Evolutionary conservation across 35 echinoderm and acorn worm species (phyloP).

Genomic region (Heliocidaris erythrogramma): DNA sequence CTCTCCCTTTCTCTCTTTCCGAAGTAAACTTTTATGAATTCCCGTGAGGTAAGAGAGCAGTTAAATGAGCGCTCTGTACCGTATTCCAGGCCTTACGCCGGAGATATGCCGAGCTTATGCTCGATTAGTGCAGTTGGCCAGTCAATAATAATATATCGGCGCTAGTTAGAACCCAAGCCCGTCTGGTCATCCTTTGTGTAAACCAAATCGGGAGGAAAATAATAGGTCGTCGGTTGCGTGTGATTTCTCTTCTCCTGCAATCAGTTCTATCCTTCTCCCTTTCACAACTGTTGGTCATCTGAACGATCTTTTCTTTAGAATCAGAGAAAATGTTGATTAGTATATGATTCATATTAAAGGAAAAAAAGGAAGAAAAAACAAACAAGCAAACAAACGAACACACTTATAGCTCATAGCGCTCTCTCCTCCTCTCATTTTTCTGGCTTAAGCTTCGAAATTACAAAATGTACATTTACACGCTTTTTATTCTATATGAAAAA

Average conservation of each 20-base stretch:
- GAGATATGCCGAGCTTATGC: conserved; percentile 33
- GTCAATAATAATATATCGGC: not conserved
- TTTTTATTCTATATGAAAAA: no score
- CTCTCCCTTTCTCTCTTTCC: not conserved
- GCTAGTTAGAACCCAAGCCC: not conserved
- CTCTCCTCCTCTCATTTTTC: not conserved
- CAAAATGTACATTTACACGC: no score
- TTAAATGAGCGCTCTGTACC: not conserved
- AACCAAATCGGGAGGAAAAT: not conserved
- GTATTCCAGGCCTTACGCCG: not conserved
- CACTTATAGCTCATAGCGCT: not conserved
- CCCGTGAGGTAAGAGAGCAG: not conserved
- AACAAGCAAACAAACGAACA: no score
- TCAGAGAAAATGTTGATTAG: not conserved
- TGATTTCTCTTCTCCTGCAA: not conserved
- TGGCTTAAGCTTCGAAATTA: no score
- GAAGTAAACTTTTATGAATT: conserved; percentile 48
- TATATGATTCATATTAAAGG: not conserved
- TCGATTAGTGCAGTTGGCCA: conserved; percentile 28
- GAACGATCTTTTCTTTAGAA: not conserved
- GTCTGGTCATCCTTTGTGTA: conserved; percentile 36
- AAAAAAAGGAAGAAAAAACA: no score
- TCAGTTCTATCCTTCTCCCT: not conserved
- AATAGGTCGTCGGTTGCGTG: not conserved
- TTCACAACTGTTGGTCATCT: not conserved